Percentiles rank a stretch among this genome's conserved stretches.
Evolutionary conservation across 2,113 vertebrate species (phyloP).

Genomic region (Xyrauchen texanus): DNA sequence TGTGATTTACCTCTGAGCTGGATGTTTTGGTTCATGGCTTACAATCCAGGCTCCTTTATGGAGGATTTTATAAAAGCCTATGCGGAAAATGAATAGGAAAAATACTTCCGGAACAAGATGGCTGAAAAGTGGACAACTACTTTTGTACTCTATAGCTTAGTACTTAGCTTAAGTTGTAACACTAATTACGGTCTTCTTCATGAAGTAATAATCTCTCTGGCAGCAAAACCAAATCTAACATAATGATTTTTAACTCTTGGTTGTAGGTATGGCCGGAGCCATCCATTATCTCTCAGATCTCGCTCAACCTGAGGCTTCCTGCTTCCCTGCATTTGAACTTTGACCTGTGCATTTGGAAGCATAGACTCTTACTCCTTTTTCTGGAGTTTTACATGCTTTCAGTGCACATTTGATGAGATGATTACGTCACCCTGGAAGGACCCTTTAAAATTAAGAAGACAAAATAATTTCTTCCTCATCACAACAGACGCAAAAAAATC

Average conservation of each 20-base stretch:
- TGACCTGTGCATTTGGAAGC: constrained; percentile 60
- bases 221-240: not conserved
- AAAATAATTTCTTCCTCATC: not conserved
- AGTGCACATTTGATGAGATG: constrained; percentile 50
- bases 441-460: constrained; percentile 26
- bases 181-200: too few relatives aligned
- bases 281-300: constrained; percentile 93
- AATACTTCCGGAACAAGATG: too few relatives aligned
- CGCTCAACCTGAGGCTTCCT: constrained; percentile 80
- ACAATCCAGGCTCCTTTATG: too few relatives aligned
- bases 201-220: not conserved
- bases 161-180: too few relatives aligned
- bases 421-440: constrained; percentile 29
- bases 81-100: too few relatives aligned
- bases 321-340: constrained; percentile 94
- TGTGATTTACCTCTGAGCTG: too few relatives aligned
- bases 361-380: not conserved
- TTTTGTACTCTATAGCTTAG: too few relatives aligned
- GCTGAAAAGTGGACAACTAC: too few relatives aligned
- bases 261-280: constrained; percentile 91
- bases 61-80: too few relatives aligned
- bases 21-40: too few relatives aligned
- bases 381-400: constrained; percentile 52
- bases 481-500: constrained; percentile 18
- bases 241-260: not conserved